Evolutionary conservation across 2,888 invertebrate species (phyloP), one percentile per base, ranked within the genome.

Genomic region (Carabus problematicus): DNA sequence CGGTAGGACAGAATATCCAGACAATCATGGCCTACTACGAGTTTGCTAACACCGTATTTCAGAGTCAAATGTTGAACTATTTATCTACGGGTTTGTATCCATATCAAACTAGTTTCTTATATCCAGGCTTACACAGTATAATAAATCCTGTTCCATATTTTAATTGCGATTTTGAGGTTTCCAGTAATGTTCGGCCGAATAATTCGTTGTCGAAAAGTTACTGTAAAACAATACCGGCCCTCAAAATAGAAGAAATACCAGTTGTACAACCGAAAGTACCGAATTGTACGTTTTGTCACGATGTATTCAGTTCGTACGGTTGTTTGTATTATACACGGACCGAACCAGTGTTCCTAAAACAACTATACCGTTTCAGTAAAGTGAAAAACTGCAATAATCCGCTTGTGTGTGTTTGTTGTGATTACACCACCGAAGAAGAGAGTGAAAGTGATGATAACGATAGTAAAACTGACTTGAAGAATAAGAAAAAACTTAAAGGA

Each of bases 361-460:
- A 76, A 66, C 73, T 76, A 52, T 76, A 73, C 56, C 73, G 80
- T 47, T 79, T 75, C 69, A 80, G 80, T 74, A 81, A 83, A 67
- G 76, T 82, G 43, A 84, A 84, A 73, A 82, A 82, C 55, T 72
- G 70, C 62, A 81, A 81, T 2, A 84, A 85, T 73, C 78, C 81
- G 12, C 81, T 85, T 14, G 81, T 87, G 76, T 90, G 90, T 81
- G 85, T 88, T 71, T 90, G 90, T 80, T 89, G 90, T 81, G 86
- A 85, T 70, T 83, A 83, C 71, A 78, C 82, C 1, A 82, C 82
- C 0, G 82, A 82, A 14, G 82, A 82, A 70, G 82, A 81, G 67
- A 71, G 69, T 59, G 74, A 74, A 40, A 74, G 74, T 47, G 70
- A 71, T 16, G 62, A 69, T 54, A 73, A 74, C 58, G 73, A 73